Base-by-base conservation (phyloP, 2,888 invertebrate species). In the Spilosoma lubricipeda region DNA sequence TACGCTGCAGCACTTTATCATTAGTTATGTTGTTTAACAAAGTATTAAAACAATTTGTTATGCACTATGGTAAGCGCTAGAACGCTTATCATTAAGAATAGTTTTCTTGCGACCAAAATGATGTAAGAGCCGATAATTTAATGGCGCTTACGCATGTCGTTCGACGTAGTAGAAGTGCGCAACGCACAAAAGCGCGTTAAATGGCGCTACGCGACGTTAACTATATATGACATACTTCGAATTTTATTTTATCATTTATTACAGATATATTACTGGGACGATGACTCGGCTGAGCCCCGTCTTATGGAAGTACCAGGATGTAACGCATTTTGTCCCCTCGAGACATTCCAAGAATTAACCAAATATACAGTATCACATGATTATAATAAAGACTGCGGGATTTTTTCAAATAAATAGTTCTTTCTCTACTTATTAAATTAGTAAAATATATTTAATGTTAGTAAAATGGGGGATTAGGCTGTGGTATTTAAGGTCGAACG, bases 231-330 rank as follows among this genome's bases (percentile, higher is more conserved):
- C n/a, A n/a, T n/a, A n/a, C n/a, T n/a, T n/a, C n/a, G n/a, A 7
- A n/a, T 66, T 30, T 27, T n/a, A 8, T 30, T 20, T 27, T 59
- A 30, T 67, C 23, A 33, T 23, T 33, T 1, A n/a, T 75, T 92
- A 66, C 91, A 96, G 96, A 93, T 97, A 81, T 94, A 92, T 80
- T 96, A 96, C 85, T 95, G 96, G 95, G 93, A 95, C 78, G 96
- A 96, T 85, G 95, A 96, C 76, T 96, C 96, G 5, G 92, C 95
- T 0, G 93, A 93, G 73, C 93, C 96, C 1, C 90, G 93, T 3
- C 89, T 94, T 1, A 93, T 96, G 93, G 93, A 93, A 77, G 94
- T 97, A 3, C 96, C 96, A 0, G 95, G 96, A 13, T 97, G 96
- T 87, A 92, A 92, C 63, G 86, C 93, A 0, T 91, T 95, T 71